Evolutionary conservation across 2,113 vertebrate species (phyloP), one percentile per base, ranked within the genome.

Genomic region (Synchiropus splendidus): DNA sequence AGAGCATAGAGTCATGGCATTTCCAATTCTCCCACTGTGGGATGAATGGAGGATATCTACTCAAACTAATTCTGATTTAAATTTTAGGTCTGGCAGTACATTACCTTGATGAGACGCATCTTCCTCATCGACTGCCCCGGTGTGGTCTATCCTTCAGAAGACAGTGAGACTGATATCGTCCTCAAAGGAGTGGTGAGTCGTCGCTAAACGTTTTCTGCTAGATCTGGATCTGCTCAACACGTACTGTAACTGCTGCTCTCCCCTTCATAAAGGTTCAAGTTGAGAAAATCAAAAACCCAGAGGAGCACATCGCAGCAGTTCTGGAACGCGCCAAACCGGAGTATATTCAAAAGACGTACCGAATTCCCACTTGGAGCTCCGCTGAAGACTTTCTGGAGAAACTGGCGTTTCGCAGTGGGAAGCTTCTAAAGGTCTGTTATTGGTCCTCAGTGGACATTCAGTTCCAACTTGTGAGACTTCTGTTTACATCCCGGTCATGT

Each of bases 111-210:
- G 94, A 83, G 92, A 5, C 79, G 92, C n/a, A 97, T 98, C 64
- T 99, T 97, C 54, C 87, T 99, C 48, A 98, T 99, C 0, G 95
- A 99, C 74, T 99, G 93, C 49, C 95, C 95, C 0, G 95, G 95
- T 1, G 95, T 99, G 2, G 95, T 99, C 39, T 96, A 99, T 70
- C 95, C 95, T 0, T 98, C 95, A 6, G 92, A 90, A 39, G 94
- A 99, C 83, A 88, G 90, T 0, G 95, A 99, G 67, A 87, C 89
- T 0, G 95, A 97, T 69, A 91, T 92, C 3, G 92, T 99, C 31
- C 83, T 99, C 30, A 99, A 99, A 67, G 94, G 95, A 77, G 94
- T 99, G 79, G 95, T 99, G 73, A 14, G 92, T 89, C 15, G 56
- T 1, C 6, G n/a, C n/a, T n/a, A n/a, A n/a, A n/a, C n/a, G n/a